These are phyloP conservation scores for Poeciliopsis occidentalis DNA, from an alignment of 2,113 vertebrate genomes.

Conservation along the genomic window DNA sequence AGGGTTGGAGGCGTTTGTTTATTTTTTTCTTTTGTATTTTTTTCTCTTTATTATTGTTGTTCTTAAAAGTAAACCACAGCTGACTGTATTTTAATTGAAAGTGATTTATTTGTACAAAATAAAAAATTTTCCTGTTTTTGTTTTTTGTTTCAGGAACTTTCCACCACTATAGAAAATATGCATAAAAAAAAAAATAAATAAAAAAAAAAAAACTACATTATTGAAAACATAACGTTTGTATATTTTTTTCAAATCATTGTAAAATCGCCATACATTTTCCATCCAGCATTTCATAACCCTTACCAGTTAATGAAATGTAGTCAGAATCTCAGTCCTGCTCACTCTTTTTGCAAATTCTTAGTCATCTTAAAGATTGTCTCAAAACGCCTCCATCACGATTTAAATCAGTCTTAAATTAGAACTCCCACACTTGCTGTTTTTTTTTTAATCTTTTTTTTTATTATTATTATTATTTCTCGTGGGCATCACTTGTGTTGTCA, in stretches of 20 bases:
- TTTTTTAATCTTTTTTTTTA: no score
- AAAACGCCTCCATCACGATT: conserved; percentile 26
- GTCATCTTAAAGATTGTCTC: conserved; percentile 14
- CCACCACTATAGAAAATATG: background rate
- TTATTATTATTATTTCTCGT: no score
- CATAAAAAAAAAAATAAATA: no score
- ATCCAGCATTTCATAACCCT: background rate
- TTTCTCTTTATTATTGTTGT: background rate
- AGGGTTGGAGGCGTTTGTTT: background rate
- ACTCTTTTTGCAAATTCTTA: background rate
- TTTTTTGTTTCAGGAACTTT: background rate
- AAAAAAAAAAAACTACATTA: no score
- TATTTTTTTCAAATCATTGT: no score
- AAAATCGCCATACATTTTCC: background rate
- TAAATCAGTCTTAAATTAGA: conserved; percentile 32
- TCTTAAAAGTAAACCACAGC: conserved; percentile 8
- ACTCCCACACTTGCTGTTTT: background rate
- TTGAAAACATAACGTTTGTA: no score
- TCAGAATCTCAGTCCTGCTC: background rate
- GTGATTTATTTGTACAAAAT: conserved; percentile 14
- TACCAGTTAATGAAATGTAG: background rate
- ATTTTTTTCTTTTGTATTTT: conserved; percentile 9
- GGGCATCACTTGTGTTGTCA: conserved; percentile 15
- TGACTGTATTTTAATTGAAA: background rate
- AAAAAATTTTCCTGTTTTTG: background rate